Evolutionary conservation across 23 tunicate genomes (phyloP), one percentile per base, ranked within the genome.

Genomic region (Styela clava): DNA sequence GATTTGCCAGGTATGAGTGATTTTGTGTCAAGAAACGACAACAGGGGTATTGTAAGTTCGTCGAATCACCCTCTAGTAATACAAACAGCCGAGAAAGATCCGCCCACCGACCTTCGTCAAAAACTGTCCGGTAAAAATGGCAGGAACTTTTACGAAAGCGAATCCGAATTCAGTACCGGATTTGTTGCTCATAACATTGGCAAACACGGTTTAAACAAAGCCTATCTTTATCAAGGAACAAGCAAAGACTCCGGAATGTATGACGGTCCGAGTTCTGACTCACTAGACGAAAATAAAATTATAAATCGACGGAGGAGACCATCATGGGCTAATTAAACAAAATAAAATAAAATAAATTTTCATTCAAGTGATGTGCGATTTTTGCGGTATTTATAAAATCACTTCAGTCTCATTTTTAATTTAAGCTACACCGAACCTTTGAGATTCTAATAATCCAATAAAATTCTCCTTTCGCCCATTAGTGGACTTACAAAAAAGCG

Each of bases 171-270:
- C 56, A 44, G 56, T 44, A 44, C 56, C 12, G 56, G 56, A 7
- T 5, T 44, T 44, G 12, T 12, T 12, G 12, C 12, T 5, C 7
- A 44, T 44, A 44, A 44, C 12, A 44, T 5, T 44, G 12, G 9
- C 12, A 7, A 12, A 44, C 56, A 7, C 12, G 9, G 56, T 44
- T 44, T 44, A 44, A 7, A 44, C 56, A 44, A 44, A 44, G n/a
- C n/a, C n/a, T n/a, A n/a, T n/a, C n/a, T n/a, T n/a, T 44, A 5
- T 12, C 7, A 44, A 5, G 56, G 56, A 12, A 44, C 56, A 21
- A 71, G 77, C 29, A 71, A 71, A 29, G 77, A 71, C 29, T 71
- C 77, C 35, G 77, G 77, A 7, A 34, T 71, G 77, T 71, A 28
- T 30, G 32, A 33, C 29, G 77, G 34, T 34, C 32, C 23, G 35